Percentiles rank a stretch among this genome's conserved stretches.
Evolutionary conservation across 1,140 invertebrate genomes (phyloP).

Genomic region (Aphaenogaster ashmeadi): DNA sequence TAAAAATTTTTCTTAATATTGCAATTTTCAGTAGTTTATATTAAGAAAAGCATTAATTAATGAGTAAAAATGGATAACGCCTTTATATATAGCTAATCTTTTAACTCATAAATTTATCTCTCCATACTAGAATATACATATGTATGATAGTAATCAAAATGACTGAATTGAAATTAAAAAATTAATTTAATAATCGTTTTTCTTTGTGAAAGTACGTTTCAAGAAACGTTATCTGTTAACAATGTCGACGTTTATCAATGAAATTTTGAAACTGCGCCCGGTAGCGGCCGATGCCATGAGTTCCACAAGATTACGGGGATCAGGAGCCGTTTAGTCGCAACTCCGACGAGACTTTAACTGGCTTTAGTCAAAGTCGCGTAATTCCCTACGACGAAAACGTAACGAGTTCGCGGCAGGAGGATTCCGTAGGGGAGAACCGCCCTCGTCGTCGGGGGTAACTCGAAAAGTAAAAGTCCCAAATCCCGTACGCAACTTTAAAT

Average conservation of each 20-base stretch:
- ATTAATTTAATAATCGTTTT: neutral
- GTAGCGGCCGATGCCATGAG: conserved; percentile 64
- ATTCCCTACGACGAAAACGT: conserved; percentile 74
- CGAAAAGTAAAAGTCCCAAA: conserved; percentile 76
- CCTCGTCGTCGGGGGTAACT: conserved; percentile 62
- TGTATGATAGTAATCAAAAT: neutral
- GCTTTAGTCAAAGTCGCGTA: conserved; percentile 76
- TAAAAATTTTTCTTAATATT: neutral
- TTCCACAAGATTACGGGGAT: conserved; percentile 75
- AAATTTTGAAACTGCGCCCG: conserved; percentile 71
- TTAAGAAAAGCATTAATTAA: neutral
- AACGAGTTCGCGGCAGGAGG: conserved; percentile 74
- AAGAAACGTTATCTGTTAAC: conserved; percentile 40
- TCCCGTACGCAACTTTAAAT: conserved; percentile 80
- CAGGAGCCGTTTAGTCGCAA: conserved; percentile 74
- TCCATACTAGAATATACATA: neutral
- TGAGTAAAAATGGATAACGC: neutral
- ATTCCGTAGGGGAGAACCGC: conserved; percentile 49
- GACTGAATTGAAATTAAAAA: neutral
- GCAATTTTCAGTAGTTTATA: neutral
- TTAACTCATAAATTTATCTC: neutral
- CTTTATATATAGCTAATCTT: neutral
- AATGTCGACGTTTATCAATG: conserved; percentile 72
- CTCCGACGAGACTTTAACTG: conserved; percentile 76
- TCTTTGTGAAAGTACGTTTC: neutral